These are phyloP conservation scores for Cyphomyrus discorhynchus DNA, from an alignment of 2,113 vertebrate species.

Conservation along the genomic window DNA sequence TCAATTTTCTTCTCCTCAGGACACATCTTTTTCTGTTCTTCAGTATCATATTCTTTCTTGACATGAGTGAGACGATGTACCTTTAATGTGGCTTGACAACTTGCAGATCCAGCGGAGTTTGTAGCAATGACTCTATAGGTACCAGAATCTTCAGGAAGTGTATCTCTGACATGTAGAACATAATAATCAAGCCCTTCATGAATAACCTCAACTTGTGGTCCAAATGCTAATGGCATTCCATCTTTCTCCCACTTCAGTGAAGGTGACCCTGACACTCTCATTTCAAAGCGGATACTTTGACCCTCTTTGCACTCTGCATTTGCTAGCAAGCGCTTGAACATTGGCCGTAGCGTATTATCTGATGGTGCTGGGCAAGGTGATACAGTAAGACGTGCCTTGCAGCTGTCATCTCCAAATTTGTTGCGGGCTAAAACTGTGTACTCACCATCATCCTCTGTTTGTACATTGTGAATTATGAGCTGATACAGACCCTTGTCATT, in stretches of 20 bases:
- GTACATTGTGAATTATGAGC: conserved; percentile 75
- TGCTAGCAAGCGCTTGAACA: conserved; percentile 97
- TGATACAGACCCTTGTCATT: conserved; percentile 92
- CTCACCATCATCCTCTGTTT: conserved; percentile 82
- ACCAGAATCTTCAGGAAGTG: conserved; percentile 87
- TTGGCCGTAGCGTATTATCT: conserved; percentile 86
- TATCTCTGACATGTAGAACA: conserved; percentile 84
- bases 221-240: conserved; percentile 77
- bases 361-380: conserved; percentile 78
- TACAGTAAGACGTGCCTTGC: conserved; percentile 87
- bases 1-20: conserved; percentile 74
- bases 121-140: conserved; percentile 92
- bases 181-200: conserved; percentile 96
- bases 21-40: conserved; percentile 65
- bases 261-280: conserved; percentile 87
- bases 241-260: conserved; percentile 92
- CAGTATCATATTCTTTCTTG: conserved; percentile 77
- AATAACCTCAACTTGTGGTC: conserved; percentile 85
- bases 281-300: conserved; percentile 87
- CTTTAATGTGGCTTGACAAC: conserved; percentile 88
- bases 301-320: conserved; percentile 92
- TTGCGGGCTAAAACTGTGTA: conserved; percentile 88
- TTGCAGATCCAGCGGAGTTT: conserved; percentile 90
- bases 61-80: conserved; percentile 79
- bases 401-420: conserved; percentile 88